Conservation (phyloP, 2,888 invertebrate genomes). For the Noctuana brunneofusca region DNA sequence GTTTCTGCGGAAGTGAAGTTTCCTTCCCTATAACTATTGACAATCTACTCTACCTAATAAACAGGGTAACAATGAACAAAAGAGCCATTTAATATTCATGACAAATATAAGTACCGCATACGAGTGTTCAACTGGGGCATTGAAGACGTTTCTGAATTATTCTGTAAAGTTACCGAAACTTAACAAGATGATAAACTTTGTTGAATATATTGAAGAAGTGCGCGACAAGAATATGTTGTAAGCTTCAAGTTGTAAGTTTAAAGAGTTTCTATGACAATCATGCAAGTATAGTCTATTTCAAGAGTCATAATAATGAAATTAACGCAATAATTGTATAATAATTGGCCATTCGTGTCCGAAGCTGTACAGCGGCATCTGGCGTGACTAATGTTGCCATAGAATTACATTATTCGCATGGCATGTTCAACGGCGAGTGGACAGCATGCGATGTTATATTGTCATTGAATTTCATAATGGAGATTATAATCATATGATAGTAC, state of each 20-base stretch:
- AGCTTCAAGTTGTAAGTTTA: neutral
- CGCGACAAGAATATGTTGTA: neutral
- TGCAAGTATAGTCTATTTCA: neutral
- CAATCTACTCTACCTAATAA: neutral
- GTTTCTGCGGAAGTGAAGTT: neutral
- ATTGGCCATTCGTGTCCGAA: slow-evolving; percentile 15
- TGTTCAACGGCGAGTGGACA: slow-evolving; percentile 4
- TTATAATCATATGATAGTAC: neutral
- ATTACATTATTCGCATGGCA: slow-evolving; percentile 24
- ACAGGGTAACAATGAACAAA: slow-evolving; percentile 8
- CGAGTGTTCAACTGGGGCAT: slow-evolving; percentile 7
- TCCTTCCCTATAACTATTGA: neutral
- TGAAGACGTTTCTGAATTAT: slow-evolving; percentile 21
- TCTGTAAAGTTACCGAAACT: slow-evolving; percentile 20
- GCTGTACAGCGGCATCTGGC: slow-evolving; percentile 16
- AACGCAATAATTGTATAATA: slow-evolving; percentile 17
- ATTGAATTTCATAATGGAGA: neutral
- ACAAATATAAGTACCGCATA: slow-evolving; percentile 14
- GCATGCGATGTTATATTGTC: slow-evolving; percentile 12
- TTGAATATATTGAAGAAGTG: slow-evolving; percentile 20
- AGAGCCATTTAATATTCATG: slow-evolving; percentile 9
- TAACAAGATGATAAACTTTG: slow-evolving; percentile 24
- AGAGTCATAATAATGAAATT: slow-evolving; percentile 8
- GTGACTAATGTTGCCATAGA: slow-evolving; percentile 12
- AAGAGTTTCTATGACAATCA: neutral